A percentile compares a stretch with the other conserved stretches of the same genome.
phyloP scores from a whole-genome alignment of 2,797 vertebrate genomes.

The Sphenopsis melanotis region DNA sequence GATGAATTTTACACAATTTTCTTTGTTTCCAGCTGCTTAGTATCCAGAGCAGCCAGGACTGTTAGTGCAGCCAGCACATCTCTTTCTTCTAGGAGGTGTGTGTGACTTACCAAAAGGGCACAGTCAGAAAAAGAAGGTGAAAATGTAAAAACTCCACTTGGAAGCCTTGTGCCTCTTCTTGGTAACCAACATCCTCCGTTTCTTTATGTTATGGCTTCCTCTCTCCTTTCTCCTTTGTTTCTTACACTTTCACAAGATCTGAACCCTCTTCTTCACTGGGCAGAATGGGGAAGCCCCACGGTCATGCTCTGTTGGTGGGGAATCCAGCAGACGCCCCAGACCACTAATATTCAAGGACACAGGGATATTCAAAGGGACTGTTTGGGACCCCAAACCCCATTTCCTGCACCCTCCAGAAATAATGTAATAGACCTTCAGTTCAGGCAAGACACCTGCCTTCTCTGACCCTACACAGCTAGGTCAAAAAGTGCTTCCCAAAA shows the following conservation, averaged over 20 bases:
- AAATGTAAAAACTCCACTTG: neutral
- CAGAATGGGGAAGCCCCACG: accelerated
- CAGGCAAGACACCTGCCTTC: neutral
- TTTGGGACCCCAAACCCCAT: neutral
- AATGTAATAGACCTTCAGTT: neutral
- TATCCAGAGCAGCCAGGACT: neutral
- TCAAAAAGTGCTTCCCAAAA: neutral
- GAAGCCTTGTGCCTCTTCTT: neutral
- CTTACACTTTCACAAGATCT: neutral
- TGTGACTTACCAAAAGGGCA: neutral
- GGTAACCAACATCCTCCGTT: neutral
- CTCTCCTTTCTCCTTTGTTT: neutral
- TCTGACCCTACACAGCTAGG: too few relatives aligned
- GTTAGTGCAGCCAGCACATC: neutral
- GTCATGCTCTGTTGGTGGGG: neutral
- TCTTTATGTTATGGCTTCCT: neutral
- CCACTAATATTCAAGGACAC: neutral
- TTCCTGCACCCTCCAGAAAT: neutral
- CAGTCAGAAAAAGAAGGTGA: neutral
- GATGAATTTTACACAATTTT: neutral
- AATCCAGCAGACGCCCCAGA: neutral
- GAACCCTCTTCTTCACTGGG: neutral
- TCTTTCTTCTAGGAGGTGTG: neutral
- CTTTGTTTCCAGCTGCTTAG: neutral
- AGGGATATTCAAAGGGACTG: neutral